phyloP scores from a whole-genome alignment of 2,797 vertebrate genomes.

The Brachymystax lenok region DNA sequence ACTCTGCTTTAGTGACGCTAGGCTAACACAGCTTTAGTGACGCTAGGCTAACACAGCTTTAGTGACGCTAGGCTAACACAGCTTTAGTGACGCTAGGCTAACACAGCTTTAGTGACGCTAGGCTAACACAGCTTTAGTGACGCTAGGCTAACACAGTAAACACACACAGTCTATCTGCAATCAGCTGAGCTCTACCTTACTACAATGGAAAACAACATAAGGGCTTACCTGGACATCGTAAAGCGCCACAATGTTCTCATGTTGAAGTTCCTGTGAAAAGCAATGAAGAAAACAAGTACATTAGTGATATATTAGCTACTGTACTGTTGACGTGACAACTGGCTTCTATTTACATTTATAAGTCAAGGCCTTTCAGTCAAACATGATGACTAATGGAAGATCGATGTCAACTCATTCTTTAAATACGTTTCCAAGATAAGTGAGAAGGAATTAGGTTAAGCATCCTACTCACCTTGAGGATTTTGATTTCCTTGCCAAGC shows the following conservation, averaged over 20 bases:
- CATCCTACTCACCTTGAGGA: slow-evolving; percentile 79
- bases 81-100: too few relatives aligned
- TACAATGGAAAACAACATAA: slow-evolving; percentile 8
- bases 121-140: too few relatives aligned
- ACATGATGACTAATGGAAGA: background rate
- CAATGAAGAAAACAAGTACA: slow-evolving; percentile 41
- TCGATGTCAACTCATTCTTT: slow-evolving; percentile 18
- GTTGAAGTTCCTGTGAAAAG: slow-evolving; percentile 90
- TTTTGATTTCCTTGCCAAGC: slow-evolving; percentile 89
- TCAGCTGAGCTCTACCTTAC: background rate
- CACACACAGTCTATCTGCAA: background rate
- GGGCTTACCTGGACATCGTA: slow-evolving; percentile 94
- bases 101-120: too few relatives aligned
- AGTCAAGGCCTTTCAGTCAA: background rate
- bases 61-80: too few relatives aligned
- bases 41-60: too few relatives aligned
- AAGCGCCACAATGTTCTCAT: slow-evolving; percentile 97
- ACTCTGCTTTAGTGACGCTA: too few relatives aligned
- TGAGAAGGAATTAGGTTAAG: slow-evolving; percentile 13
- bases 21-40: too few relatives aligned
- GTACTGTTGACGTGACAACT: slow-evolving; percentile 4
- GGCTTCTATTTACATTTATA: slow-evolving; percentile 13
- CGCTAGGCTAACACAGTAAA: background rate
- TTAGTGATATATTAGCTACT: slow-evolving; percentile 6
- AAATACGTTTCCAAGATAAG: slow-evolving; percentile 17